A percentile compares a stretch with the other conserved stretches of the same genome.
Conservation (phyloP, 1,140 invertebrate genomes). For the Stegodyphus dumicola region DNA sequence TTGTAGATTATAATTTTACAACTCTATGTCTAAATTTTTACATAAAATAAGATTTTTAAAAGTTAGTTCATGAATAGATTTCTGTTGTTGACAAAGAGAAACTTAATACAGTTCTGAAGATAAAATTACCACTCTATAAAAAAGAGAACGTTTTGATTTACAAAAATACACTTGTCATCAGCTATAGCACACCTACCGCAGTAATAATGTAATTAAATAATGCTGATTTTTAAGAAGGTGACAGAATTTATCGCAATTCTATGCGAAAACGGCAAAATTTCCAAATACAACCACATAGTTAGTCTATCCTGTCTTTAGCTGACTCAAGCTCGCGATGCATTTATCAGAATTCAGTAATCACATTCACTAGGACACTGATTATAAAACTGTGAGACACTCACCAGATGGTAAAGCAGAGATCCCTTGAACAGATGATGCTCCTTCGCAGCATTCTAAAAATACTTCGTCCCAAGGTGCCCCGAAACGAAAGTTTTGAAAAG, state of each 20-base stretch:
- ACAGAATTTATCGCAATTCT: neutral
- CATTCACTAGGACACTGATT: neutral
- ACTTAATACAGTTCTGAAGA: neutral
- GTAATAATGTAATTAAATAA: neutral
- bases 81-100: neutral
- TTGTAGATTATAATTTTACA: neutral
- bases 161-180: neutral
- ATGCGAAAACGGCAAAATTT: neutral
- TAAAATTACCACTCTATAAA: neutral
- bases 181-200: no score
- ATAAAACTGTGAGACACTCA: neutral
- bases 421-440: neutral
- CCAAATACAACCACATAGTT: neutral
- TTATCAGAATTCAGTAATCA: neutral
- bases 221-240: neutral
- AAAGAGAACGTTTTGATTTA: no score
- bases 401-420: neutral
- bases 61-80: neutral
- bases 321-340: neutral
- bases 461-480: constrained; percentile 72
- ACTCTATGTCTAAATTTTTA: neutral
- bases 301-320: neutral
- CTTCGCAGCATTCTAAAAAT: constrained; percentile 70
- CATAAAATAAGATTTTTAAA: neutral
- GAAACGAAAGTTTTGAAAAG: constrained; percentile 70